Evolutionary conservation across 1,140 invertebrate species (phyloP).

Genomic region (Popillia japonica): DNA sequence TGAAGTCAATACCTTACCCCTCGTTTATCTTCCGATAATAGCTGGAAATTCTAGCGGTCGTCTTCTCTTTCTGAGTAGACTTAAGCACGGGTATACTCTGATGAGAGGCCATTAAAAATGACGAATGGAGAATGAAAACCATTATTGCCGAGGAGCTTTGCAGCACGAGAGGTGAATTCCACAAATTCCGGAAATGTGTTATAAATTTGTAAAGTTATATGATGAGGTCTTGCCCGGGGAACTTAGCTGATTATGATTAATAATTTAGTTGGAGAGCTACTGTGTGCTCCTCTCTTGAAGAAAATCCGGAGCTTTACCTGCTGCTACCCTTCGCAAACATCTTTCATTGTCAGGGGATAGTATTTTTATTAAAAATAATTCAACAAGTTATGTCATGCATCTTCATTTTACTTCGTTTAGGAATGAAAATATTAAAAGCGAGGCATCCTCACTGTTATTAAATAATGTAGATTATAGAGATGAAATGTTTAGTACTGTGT

Average conservation of each 20-base stretch:
- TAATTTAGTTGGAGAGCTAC: constrained; percentile 12
- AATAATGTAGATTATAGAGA: too few relatives aligned
- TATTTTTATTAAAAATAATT: constrained; percentile 8
- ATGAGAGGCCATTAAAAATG: constrained; percentile 30
- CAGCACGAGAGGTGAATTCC: constrained; percentile 5
- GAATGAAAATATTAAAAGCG: too few relatives aligned
- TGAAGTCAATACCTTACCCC: background rate
- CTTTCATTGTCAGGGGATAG: background rate
- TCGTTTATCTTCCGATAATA: background rate
- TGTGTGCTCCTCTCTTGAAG: constrained; percentile 11
- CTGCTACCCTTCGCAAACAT: background rate
- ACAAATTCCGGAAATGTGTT: constrained; percentile 31
- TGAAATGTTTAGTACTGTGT: too few relatives aligned
- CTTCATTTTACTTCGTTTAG: background rate
- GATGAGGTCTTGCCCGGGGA: background rate
- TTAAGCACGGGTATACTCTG: background rate
- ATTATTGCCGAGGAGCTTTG: constrained; percentile 7
- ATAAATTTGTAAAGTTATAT: constrained; percentile 33
- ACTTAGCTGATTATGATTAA: constrained; percentile 32
- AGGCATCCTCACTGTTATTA: too few relatives aligned
- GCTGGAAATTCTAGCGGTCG: background rate
- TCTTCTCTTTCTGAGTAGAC: background rate
- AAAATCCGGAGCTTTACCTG: background rate
- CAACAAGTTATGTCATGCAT: background rate
- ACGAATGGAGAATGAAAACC: constrained; percentile 11